phyloP scores from a whole-genome alignment of 1,140 invertebrate species.

The Reticulitermes speratus region DNA sequence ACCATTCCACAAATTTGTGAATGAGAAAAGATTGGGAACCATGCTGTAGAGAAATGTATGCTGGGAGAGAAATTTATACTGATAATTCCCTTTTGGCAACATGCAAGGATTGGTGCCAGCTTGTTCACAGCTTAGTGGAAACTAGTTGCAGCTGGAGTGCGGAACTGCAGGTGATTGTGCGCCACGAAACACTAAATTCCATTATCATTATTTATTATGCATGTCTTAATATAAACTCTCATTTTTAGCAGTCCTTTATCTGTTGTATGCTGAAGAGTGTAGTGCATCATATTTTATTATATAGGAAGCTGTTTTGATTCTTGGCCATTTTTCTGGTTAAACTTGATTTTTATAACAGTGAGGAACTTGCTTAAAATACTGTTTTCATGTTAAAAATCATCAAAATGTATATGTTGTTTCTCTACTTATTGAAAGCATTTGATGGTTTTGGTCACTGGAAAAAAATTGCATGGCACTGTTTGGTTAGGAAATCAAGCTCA shows the following conservation, averaged over 20 bases:
- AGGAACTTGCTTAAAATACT: neutral
- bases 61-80: slow-evolving; percentile 21
- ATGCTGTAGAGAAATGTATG: neutral
- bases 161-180: slow-evolving; percentile 65
- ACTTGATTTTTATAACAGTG: neutral
- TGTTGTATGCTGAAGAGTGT: slow-evolving; percentile 34
- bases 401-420: too few relatives aligned
- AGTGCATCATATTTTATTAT: slow-evolving; percentile 30
- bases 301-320: slow-evolving; percentile 15
- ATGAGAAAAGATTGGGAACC: too few relatives aligned
- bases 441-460: too few relatives aligned
- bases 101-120: slow-evolving; percentile 70
- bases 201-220: slow-evolving; percentile 29
- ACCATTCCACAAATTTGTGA: too few relatives aligned
- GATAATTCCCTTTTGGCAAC: slow-evolving; percentile 34
- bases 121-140: slow-evolving; percentile 76
- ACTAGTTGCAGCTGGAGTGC: slow-evolving; percentile 72
- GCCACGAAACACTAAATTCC: slow-evolving; percentile 14
- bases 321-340: slow-evolving; percentile 29
- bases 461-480: too few relatives aligned
- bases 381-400: too few relatives aligned
- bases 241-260: slow-evolving; percentile 29
- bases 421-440: too few relatives aligned
- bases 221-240: slow-evolving; percentile 30
- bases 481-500: too few relatives aligned